phyloP scores from a whole-genome alignment of 1,140 invertebrate genomes.

The Drosophila repleta region DNA sequence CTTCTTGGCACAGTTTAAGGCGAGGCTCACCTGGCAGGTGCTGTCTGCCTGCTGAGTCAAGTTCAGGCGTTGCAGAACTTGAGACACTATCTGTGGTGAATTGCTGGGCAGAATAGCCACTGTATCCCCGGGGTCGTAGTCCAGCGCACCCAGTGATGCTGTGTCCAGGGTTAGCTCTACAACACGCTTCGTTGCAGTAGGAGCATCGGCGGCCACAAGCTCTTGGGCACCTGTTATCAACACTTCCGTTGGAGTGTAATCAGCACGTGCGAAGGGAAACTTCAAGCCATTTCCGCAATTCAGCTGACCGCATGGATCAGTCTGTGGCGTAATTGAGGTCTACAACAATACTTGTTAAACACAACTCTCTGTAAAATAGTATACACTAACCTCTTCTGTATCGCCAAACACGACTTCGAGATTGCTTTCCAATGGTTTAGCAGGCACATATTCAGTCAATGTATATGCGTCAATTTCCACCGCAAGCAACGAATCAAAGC shows the following conservation, averaged over 20 bases:
- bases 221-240: constrained; percentile 34
- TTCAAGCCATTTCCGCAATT: constrained; percentile 44
- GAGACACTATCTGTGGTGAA: constrained; percentile 25
- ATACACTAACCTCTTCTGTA: constrained; percentile 29
- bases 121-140: constrained; percentile 71
- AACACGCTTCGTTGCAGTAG: constrained; percentile 55
- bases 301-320: constrained; percentile 45
- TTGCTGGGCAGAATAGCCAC: constrained; percentile 69
- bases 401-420: constrained; percentile 50
- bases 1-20: constrained; percentile 57
- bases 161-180: constrained; percentile 58
- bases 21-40: constrained; percentile 37
- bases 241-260: constrained; percentile 17
- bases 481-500: not conserved
- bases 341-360: constrained; percentile 9
- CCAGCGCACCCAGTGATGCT: not conserved
- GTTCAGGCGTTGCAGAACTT: constrained; percentile 48
- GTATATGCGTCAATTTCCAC: constrained; percentile 50
- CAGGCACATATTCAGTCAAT: constrained; percentile 59
- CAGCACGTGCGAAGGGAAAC: constrained; percentile 59
- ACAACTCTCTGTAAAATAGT: not conserved
- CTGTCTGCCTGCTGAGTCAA: constrained; percentile 50
- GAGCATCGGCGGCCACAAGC: constrained; percentile 45
- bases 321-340: not conserved
- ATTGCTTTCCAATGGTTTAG: constrained; percentile 59